Conservation (phyloP, 1,140 invertebrate genomes). For the Drosophila baimaii region DNA sequence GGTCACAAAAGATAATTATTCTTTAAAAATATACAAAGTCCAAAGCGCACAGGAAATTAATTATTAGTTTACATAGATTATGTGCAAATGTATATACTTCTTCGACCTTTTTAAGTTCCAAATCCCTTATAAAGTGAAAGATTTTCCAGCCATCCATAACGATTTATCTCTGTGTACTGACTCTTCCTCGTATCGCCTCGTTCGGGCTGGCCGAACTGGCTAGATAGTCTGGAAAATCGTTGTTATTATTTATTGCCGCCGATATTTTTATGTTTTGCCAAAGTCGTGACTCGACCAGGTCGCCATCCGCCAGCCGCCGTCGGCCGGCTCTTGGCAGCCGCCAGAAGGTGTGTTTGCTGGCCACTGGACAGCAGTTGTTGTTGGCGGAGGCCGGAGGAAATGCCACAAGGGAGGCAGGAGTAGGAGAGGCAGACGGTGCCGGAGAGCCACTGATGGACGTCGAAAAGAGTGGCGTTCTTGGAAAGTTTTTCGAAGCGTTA, state of each 20-base stretch:
- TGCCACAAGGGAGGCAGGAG: slow-evolving; percentile 16
- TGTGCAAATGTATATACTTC: no score
- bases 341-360: slow-evolving; percentile 71
- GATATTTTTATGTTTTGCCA: slow-evolving; percentile 82
- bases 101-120: not conserved
- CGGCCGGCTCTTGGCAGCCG: slow-evolving; percentile 51
- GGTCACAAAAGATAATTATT: not conserved
- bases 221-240: slow-evolving; percentile 81
- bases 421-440: slow-evolving; percentile 23
- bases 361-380: slow-evolving; percentile 55
- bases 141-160: no score
- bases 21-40: not conserved
- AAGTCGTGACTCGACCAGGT: slow-evolving; percentile 78
- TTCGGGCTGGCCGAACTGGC: slow-evolving; percentile 39
- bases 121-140: not conserved
- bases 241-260: slow-evolving; percentile 82
- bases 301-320: slow-evolving; percentile 28
- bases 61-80: not conserved
- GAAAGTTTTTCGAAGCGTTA: slow-evolving; percentile 66
- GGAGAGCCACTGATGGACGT: slow-evolving; percentile 58
- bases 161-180: slow-evolving; percentile 25
- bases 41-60: not conserved
- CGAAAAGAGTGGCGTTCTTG: slow-evolving; percentile 60
- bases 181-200: slow-evolving; percentile 42
- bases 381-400: slow-evolving; percentile 6